Percentiles rank a stretch among this genome's conserved stretches.
These are phyloP conservation scores for Siniperca chuatsi DNA, from an alignment of 2,113 vertebrate species.

Conservation along the genomic window DNA sequence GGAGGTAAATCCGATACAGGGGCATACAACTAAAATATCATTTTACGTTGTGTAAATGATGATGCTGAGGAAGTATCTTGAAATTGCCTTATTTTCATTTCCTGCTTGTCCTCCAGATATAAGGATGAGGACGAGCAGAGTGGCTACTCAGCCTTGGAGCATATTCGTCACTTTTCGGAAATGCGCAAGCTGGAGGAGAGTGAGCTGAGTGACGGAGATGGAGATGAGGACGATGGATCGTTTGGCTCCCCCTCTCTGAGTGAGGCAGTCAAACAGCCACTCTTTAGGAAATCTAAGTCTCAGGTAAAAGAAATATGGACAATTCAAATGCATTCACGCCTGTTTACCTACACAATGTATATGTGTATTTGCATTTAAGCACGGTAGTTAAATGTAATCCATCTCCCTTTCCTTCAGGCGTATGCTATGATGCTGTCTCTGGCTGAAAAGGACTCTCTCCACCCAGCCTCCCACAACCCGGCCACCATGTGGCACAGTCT, in stretches of 20 bases:
- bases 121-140: slow-evolving; percentile 93
- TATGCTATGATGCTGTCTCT: slow-evolving; percentile 99
- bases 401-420: slow-evolving; percentile 81
- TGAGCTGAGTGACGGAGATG: slow-evolving; percentile 88
- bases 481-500: slow-evolving; percentile 96
- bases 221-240: slow-evolving; percentile 75
- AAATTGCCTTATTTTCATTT: neutral
- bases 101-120: slow-evolving; percentile 52
- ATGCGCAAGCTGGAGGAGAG: slow-evolving; percentile 94
- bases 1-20: slow-evolving; percentile 81
- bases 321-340: rapidly evolving
- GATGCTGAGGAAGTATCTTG: neutral
- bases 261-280: slow-evolving; percentile 94
- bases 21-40: neutral
- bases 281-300: slow-evolving; percentile 98
- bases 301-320: slow-evolving; percentile 87
- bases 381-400: neutral
- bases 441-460: slow-evolving; percentile 96
- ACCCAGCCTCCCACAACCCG: slow-evolving; percentile 88
- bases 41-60: neutral
- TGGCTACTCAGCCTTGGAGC: slow-evolving; percentile 94
- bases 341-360: neutral
- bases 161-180: slow-evolving; percentile 96
- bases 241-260: slow-evolving; percentile 90
- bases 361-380: neutral